Base-by-base conservation (phyloP, 2,888 invertebrate genomes). In the Therioaphis trifolii region DNA sequence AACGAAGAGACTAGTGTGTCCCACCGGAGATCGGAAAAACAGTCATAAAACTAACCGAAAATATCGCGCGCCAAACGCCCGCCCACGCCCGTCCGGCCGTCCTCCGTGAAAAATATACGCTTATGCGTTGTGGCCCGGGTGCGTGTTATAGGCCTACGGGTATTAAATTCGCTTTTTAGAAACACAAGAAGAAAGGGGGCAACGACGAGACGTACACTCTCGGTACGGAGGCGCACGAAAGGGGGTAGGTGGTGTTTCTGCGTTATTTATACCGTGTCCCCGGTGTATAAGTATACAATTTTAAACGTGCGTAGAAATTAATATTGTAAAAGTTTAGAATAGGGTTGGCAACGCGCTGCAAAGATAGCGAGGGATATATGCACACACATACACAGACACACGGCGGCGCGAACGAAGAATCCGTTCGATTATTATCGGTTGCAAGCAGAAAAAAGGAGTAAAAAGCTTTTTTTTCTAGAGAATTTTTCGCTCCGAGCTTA, bases 271-370 rank as follows among this genome's bases (percentile, higher is more conserved):
- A 82, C 61, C 11, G 29, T 49, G 58, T 63, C 58, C 80, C 80
- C 58, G 27, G 80, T 49, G 61, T 79, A 71, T 71, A 52, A 21
- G 58, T 71, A 71, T 71, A 61, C 79, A 80, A 80, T 80, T 71
- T 80, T 80, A 80, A 80, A 80, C 79, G 79, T 55, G 58, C 55
- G 71, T 61, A 21, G 71, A 80, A 80, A 80, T 80, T 80, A 80
- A 80, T 80, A 80, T 80, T 80, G 79, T 80, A 80, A 71, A 80
- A 80, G 46, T 80, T 80, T 71, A 27, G 55, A 79, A 79, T 66
- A 35, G 77, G 63, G 77, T 66, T 66, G 74, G 55, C 35, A n/a
- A 24, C 5, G 27, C 24, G 43, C 12, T 40, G 27, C 18, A 18
- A n/a, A 21, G 35, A 21, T 18, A 18, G 69, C 0, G 55, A 27